These are phyloP conservation scores for Synergus itoensis DNA, from an alignment of 2,888 invertebrate species.

Conservation along the genomic window DNA sequence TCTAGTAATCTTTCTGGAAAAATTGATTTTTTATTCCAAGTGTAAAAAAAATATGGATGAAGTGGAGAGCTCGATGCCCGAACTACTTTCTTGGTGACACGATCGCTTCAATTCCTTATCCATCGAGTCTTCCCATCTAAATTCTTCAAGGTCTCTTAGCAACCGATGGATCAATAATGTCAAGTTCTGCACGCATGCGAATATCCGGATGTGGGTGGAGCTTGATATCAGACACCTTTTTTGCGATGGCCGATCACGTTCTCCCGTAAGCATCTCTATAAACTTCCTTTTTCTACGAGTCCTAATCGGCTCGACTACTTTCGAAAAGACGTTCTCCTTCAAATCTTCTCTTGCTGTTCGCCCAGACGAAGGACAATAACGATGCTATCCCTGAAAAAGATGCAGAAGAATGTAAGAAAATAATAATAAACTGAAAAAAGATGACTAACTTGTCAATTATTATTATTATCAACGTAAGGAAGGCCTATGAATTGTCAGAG, in stretches of 20 bases:
- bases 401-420: constrained; percentile 31
- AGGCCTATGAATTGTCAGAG: not conserved
- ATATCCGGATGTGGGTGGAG: constrained; percentile 62
- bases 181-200: constrained; percentile 61
- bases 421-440: not conserved
- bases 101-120: constrained; percentile 32
- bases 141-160: constrained; percentile 35
- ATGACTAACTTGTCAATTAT: constrained; percentile 24
- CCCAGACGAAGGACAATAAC: constrained; percentile 38
- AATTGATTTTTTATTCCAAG: not conserved
- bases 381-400: constrained; percentile 37
- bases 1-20: not conserved
- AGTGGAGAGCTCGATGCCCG: constrained; percentile 59
- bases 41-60: not conserved
- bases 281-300: constrained; percentile 12
- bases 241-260: constrained; percentile 18
- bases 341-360: constrained; percentile 40
- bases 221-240: constrained; percentile 39
- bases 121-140: constrained; percentile 11
- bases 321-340: constrained; percentile 41
- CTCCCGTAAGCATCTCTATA: constrained; percentile 14
- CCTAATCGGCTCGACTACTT: constrained; percentile 23
- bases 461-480: not conserved
- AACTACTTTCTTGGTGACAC: constrained; percentile 15
- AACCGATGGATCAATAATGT: constrained; percentile 57